Conservation (phyloP, 1,140 invertebrate genomes). For the Dysdera silvatica region DNA sequence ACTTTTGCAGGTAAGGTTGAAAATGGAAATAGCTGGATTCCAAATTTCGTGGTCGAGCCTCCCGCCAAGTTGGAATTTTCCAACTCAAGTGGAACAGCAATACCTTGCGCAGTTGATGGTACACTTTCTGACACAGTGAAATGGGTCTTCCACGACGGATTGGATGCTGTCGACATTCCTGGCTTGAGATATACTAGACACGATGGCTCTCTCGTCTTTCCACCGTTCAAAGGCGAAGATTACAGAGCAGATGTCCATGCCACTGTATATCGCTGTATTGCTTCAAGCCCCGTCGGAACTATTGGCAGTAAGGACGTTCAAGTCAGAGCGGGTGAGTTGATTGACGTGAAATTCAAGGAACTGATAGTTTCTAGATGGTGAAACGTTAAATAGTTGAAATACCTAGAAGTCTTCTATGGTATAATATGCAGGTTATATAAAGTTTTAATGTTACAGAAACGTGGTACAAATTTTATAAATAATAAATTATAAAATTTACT, state of each 20-base stretch:
- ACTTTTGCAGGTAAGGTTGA: too few species aligned
- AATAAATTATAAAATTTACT: too few species aligned
- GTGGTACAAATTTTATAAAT: too few species aligned
- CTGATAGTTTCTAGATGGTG: too few species aligned
- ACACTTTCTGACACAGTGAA: conserved; percentile 75
- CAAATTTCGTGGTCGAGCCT: conserved; percentile 85
- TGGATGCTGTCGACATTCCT: conserved; percentile 51
- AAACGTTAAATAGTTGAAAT: too few species aligned
- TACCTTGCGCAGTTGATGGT: conserved; percentile 83
- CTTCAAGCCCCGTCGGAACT: conserved; percentile 74
- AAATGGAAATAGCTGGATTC: too few species aligned
- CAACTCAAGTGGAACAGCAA: conserved; percentile 81
- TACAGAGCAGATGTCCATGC: conserved; percentile 51
- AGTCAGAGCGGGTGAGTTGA: conserved; percentile 76
- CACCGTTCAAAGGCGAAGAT: conserved; percentile 36
- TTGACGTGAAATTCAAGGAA: too few species aligned
- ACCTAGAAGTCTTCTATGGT: too few species aligned
- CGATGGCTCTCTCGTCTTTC: conserved; percentile 43
- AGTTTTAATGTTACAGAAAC: too few species aligned
- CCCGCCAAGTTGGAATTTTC: conserved; percentile 84
- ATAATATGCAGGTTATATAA: too few species aligned
- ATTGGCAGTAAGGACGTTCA: conserved; percentile 86
- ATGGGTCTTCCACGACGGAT: conserved; percentile 55
- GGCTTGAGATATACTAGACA: conserved; percentile 58
- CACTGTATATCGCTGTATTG: conserved; percentile 67